These are phyloP conservation scores for Dryadula phaetusa DNA, from an alignment of 2,888 invertebrate species.

Conservation along the genomic window DNA sequence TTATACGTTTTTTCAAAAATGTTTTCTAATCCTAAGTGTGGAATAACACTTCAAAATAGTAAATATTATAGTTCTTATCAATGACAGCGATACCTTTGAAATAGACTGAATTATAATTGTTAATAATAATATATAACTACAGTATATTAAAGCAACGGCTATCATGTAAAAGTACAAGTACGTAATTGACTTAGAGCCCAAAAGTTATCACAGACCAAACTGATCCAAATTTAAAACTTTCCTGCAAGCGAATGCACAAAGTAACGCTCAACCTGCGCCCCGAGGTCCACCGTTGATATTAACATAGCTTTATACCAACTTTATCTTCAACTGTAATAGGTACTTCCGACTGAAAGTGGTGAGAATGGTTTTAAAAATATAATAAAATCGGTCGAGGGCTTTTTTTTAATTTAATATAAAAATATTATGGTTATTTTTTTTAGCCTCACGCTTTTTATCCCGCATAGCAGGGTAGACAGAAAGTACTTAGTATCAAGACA, in stretches of 20 bases:
- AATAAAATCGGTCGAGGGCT: neutral
- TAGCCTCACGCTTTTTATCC: no score
- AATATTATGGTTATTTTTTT: no score
- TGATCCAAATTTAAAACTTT: constrained; percentile 45
- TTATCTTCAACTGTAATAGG: constrained; percentile 34
- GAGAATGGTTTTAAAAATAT: constrained; percentile 17
- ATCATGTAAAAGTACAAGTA: constrained; percentile 15
- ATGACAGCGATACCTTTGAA: no score
- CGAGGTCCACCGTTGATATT: constrained; percentile 37
- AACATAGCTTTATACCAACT: constrained; percentile 43
- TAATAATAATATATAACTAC: neutral
- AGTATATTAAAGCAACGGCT: neutral
- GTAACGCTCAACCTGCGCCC: constrained; percentile 35
- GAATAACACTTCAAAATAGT: no score
- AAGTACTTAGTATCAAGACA: no score
- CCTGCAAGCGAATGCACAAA: constrained; percentile 40
- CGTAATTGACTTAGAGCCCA: constrained; percentile 33
- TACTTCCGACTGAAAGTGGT: constrained; percentile 22
- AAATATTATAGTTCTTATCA: no score
- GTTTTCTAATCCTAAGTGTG: no score
- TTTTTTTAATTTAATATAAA: constrained; percentile 5
- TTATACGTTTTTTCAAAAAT: no score
- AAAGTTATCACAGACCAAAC: constrained; percentile 39
- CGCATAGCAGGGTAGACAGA: no score
- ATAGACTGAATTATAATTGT: no score